These are phyloP conservation scores for Machimus rusticus DNA, from an alignment of 2,888 invertebrate species.

Conservation along the genomic window DNA sequence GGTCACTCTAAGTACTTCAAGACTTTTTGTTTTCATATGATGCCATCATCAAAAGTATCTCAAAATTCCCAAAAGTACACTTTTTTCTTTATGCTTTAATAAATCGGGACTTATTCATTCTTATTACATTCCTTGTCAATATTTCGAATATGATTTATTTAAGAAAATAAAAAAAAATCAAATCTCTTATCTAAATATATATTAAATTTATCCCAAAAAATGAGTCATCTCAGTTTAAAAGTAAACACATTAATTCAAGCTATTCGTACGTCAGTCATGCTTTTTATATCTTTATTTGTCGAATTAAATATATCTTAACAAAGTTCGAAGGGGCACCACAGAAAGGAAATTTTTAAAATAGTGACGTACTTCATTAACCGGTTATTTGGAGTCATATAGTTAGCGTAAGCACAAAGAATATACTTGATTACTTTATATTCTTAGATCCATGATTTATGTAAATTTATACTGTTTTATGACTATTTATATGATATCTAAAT, in stretches of 20 bases:
- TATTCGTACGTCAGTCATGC: not conserved
- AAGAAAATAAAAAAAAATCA: not conserved
- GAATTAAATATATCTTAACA: not conserved
- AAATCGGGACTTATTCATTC: no score
- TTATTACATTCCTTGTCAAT: no score
- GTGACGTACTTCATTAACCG: not conserved
- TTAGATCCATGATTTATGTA: not conserved
- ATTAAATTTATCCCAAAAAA: not conserved
- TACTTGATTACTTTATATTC: not conserved
- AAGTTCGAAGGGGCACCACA: not conserved
- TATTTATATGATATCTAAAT: no score
- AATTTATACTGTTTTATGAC: not conserved
- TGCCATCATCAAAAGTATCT: no score
- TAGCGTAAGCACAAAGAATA: not conserved
- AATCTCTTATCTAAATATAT: not conserved
- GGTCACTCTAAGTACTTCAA: no score
- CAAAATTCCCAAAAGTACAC: no score
- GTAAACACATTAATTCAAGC: not conserved
- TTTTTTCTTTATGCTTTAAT: no score
- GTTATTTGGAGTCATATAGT: not conserved
- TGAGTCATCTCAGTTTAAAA: not conserved
- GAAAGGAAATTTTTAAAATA: not conserved
- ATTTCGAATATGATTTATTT: no score
- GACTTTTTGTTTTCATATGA: no score
- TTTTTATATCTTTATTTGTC: not conserved